Evolutionary conservation across 1,140 invertebrate species (phyloP).

Genomic region (Lerema accius): DNA sequence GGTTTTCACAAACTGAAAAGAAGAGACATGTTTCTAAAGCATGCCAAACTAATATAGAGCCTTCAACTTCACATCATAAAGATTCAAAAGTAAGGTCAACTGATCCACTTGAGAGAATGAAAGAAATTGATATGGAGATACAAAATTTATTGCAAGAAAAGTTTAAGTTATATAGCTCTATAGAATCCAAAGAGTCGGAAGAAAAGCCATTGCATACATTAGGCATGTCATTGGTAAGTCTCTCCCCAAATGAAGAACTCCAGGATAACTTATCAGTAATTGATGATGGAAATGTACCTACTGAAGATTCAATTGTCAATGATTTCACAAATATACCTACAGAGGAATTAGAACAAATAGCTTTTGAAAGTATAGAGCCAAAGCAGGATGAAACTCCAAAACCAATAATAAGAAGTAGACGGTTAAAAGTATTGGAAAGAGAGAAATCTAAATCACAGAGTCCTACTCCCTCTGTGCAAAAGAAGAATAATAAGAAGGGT

Average conservation of each 20-base stretch:
- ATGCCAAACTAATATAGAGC: conserved; percentile 51
- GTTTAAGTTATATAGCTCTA: conserved; percentile 75
- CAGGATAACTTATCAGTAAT: conserved; percentile 36
- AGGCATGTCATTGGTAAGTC: conserved; percentile 71
- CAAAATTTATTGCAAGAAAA: conserved; percentile 78
- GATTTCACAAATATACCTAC: conserved; percentile 69
- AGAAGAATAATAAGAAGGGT: conserved; percentile 46
- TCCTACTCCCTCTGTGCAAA: conserved; percentile 36
- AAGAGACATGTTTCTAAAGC: conserved; percentile 45
- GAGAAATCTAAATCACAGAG: conserved; percentile 43
- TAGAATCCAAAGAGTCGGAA: conserved; percentile 60
- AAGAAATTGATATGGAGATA: conserved; percentile 80
- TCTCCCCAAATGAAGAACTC: conserved; percentile 45
- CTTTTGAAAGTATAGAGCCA: conserved; percentile 54
- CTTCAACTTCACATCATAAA: conserved; percentile 22
- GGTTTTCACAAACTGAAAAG: conserved; percentile 58
- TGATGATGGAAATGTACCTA: conserved; percentile 33
- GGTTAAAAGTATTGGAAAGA: conserved; percentile 43
- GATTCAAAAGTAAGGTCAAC: conserved; percentile 38
- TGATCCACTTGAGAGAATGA: conserved; percentile 74
- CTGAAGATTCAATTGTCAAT: conserved; percentile 61
- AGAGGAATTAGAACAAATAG: conserved; percentile 72
- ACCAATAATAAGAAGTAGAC: conserved; percentile 41
- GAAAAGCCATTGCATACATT: conserved; percentile 54
- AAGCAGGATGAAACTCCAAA: conserved; percentile 36